Evolutionary conservation across 2,888 invertebrate genomes (phyloP).

Genomic region (Agelastica alni): DNA sequence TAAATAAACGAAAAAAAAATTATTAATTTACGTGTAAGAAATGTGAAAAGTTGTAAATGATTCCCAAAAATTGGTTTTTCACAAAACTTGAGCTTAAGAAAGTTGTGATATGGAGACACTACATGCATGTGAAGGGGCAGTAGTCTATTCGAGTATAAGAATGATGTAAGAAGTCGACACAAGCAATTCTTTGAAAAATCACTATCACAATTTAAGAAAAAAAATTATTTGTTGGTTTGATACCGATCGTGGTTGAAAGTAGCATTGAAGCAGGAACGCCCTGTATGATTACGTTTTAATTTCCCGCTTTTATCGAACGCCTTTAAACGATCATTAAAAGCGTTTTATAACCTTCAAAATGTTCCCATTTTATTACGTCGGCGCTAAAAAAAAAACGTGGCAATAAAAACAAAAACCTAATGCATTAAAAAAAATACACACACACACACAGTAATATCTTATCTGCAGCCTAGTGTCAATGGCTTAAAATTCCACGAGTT

Average conservation of each 20-base stretch:
- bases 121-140: too few relatives aligned
- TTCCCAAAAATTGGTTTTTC: too few relatives aligned
- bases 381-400: conserved; percentile 33
- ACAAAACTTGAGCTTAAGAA: too few relatives aligned
- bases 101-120: too few relatives aligned
- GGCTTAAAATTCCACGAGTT: conserved; percentile 41
- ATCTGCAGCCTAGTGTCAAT: conserved; percentile 40
- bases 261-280: too few relatives aligned
- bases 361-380: conserved; percentile 36
- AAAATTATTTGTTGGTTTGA: too few relatives aligned
- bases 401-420: conserved; percentile 49
- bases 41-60: too few relatives aligned
- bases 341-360: conserved; percentile 33
- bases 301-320: conserved; percentile 29
- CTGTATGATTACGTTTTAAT: conserved; percentile 15
- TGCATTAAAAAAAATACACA: conserved; percentile 42
- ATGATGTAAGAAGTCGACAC: neutral
- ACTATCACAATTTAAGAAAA: too few relatives aligned
- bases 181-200: neutral
- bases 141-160: too few relatives aligned
- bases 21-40: too few relatives aligned
- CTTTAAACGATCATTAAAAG: conserved; percentile 31
- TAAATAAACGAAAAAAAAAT: too few relatives aligned
- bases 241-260: neutral
- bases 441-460: conserved; percentile 38